These are phyloP conservation scores for Propsilocerus akamusi DNA, from an alignment of 1,140 invertebrate species.

Conservation along the genomic window DNA sequence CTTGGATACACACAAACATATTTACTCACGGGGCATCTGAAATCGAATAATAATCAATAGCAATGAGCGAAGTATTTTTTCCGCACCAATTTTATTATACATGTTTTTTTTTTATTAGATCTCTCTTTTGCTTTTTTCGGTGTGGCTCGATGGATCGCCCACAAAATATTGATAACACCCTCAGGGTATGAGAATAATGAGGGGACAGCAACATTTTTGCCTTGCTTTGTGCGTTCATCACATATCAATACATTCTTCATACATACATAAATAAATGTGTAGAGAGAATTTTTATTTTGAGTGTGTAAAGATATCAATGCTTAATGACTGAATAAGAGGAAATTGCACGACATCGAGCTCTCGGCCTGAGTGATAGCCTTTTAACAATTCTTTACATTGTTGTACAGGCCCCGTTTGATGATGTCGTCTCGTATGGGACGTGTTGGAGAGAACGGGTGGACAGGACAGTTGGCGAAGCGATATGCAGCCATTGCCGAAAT, in stretches of 20 bases:
- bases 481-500: too few relatives aligned
- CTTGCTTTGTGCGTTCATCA: too few relatives aligned
- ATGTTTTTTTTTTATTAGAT: background rate
- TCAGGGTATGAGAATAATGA: too few relatives aligned
- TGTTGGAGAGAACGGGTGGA: too few relatives aligned
- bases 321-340: conserved; percentile 4
- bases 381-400: conserved; percentile 1
- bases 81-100: background rate
- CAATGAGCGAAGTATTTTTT: background rate
- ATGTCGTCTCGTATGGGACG: too few relatives aligned
- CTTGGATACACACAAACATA: background rate
- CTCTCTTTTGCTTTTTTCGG: background rate
- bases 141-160: background rate
- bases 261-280: background rate
- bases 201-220: too few relatives aligned
- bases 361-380: conserved; percentile 1
- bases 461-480: too few relatives aligned
- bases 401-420: too few relatives aligned
- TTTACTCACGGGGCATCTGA: background rate
- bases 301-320: conserved; percentile 1
- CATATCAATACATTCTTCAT: conserved; percentile 2
- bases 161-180: too few relatives aligned
- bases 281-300: too few relatives aligned
- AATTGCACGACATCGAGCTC: conserved; percentile 1
- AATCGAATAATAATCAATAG: conserved; percentile 4